These are phyloP conservation scores for Panzeria rudis DNA, from an alignment of 2,888 invertebrate genomes.

Conservation along the genomic window DNA sequence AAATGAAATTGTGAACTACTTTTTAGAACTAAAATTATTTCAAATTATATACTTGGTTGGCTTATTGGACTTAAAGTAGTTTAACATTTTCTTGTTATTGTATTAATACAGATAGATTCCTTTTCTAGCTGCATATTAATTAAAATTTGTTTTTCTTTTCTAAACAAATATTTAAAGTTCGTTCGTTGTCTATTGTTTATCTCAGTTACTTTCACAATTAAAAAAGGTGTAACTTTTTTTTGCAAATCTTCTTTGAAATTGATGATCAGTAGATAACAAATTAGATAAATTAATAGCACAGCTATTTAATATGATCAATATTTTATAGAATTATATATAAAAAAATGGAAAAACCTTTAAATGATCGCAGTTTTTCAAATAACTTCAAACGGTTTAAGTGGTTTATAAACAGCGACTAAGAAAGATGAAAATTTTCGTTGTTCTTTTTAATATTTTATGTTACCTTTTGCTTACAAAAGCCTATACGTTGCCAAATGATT, in stretches of 20 bases:
- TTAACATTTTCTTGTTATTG: not conserved
- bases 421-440: conserved; percentile 20
- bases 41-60: not conserved
- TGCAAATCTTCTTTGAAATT: not conserved
- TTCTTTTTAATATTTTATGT: not conserved
- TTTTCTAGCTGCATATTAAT: not conserved
- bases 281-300: not conserved
- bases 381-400: conserved; percentile 14
- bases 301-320: not conserved
- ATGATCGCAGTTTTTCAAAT: conserved; percentile 3
- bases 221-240: not conserved
- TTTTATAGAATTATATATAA: not conserved
- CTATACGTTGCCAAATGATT: not conserved
- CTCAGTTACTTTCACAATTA: not conserved
- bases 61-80: not conserved
- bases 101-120: not conserved
- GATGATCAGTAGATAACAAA: not conserved
- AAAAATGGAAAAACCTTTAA: conserved; percentile 6
- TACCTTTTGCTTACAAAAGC: not conserved
- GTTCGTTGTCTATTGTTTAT: not conserved
- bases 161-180: not conserved
- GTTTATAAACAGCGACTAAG: not conserved
- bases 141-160: not conserved
- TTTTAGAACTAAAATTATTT: not conserved
- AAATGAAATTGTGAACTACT: not conserved